A percentile compares a stretch with the other conserved stretches of the same genome.
These are phyloP conservation scores for Rosalia funebris DNA, from an alignment of 2,888 invertebrate species.

Conservation along the genomic window DNA sequence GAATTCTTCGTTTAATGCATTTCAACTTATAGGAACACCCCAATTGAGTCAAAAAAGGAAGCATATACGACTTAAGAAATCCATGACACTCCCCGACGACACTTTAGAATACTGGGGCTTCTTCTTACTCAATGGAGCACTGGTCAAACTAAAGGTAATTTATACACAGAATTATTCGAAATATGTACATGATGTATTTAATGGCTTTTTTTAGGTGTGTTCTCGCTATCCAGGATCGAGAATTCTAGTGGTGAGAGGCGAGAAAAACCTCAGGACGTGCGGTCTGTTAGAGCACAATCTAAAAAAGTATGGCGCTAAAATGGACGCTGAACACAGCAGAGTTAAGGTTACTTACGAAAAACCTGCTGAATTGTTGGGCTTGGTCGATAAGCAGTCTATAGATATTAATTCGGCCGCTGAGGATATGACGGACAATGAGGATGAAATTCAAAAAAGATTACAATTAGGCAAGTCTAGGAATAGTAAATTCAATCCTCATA, in stretches of 20 bases:
- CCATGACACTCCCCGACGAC: slow-evolving; percentile 85
- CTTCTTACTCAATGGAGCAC: slow-evolving; percentile 81
- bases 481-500: slow-evolving; percentile 14
- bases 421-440: slow-evolving; percentile 46
- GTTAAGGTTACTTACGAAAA: slow-evolving; percentile 71
- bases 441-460: slow-evolving; percentile 43
- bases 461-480: slow-evolving; percentile 36
- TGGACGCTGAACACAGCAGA: slow-evolving; percentile 67
- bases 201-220: slow-evolving; percentile 67
- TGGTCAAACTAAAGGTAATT: slow-evolving; percentile 72
- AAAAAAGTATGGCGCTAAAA: slow-evolving; percentile 71
- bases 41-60: slow-evolving; percentile 75
- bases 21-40: slow-evolving; percentile 66
- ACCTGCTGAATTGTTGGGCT: slow-evolving; percentile 65
- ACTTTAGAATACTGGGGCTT: slow-evolving; percentile 91
- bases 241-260: slow-evolving; percentile 83
- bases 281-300: slow-evolving; percentile 77
- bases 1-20: slow-evolving; percentile 72
- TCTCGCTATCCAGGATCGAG: slow-evolving; percentile 82
- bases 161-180: background rate
- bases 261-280: slow-evolving; percentile 80
- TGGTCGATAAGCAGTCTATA: slow-evolving; percentile 42
- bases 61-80: slow-evolving; percentile 81
- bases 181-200: background rate
- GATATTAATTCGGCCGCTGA: slow-evolving; percentile 47